phyloP scores from a whole-genome alignment of 2,888 invertebrate species.

The Zygogramma bicolorata region DNA sequence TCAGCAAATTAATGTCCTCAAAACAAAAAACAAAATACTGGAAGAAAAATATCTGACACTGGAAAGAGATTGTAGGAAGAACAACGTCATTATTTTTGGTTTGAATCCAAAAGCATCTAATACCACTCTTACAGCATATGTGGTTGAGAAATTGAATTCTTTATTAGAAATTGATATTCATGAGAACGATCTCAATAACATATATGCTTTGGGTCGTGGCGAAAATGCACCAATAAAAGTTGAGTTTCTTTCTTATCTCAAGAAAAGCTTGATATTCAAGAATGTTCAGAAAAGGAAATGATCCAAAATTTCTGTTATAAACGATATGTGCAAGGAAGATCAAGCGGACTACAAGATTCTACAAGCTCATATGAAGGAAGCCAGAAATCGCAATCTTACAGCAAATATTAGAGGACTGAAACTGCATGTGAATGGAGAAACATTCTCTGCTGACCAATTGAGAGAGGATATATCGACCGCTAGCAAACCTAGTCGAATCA shows the following conservation, averaged over 20 bases:
- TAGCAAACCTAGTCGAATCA: too few relatives aligned
- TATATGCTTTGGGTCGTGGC: background rate
- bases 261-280: background rate
- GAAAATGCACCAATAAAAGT: constrained; percentile 4
- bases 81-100: constrained; percentile 3
- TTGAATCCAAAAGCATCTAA: background rate
- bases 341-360: background rate
- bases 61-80: constrained; percentile 2
- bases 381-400: background rate
- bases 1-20: constrained; percentile 1
- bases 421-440: background rate
- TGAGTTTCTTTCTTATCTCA: background rate
- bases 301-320: background rate
- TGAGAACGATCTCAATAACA: background rate
- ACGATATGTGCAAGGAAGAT: too few relatives aligned
- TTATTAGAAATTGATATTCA: background rate
- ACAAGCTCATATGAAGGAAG: background rate
- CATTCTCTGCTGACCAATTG: background rate
- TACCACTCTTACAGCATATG: background rate
- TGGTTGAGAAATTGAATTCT: background rate
- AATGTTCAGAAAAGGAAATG: background rate
- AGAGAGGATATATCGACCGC: background rate
- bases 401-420: background rate
- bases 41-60: background rate
- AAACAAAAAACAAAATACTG: background rate